Percentiles rank a stretch among this genome's conserved stretches.
phyloP scores from a whole-genome alignment of 2,888 invertebrate species.

The Phrixothrix hirtus region DNA sequence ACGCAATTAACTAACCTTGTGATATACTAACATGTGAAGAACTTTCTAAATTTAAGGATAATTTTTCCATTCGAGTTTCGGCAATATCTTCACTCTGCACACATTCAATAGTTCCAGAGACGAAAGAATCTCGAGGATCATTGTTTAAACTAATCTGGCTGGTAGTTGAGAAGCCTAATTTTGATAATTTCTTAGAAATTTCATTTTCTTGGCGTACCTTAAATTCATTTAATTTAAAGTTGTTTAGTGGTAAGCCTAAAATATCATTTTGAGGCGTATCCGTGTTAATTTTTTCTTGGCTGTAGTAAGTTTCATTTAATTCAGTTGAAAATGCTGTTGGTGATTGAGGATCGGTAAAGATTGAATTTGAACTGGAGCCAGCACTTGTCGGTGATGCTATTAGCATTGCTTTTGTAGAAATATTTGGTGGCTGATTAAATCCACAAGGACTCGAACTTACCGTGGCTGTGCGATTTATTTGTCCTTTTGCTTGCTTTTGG shows the following conservation, averaged over 20 bases:
- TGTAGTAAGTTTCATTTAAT: slow-evolving; percentile 66
- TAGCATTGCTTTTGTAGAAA: slow-evolving; percentile 46
- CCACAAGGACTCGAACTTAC: neutral
- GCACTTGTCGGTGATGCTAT: too few species aligned
- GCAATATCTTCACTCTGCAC: neutral
- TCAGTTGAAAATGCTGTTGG: slow-evolving; percentile 64
- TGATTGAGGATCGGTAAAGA: slow-evolving; percentile 71
- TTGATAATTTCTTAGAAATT: slow-evolving; percentile 48
- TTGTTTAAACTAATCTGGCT: slow-evolving; percentile 54
- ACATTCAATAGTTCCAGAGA: slow-evolving; percentile 24
- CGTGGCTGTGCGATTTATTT: slow-evolving; percentile 33
- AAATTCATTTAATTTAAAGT: slow-evolving; percentile 54
- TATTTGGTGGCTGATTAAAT: neutral
- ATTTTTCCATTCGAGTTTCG: slow-evolving; percentile 13
- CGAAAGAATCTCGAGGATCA: slow-evolving; percentile 44
- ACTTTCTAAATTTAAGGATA: too few species aligned
- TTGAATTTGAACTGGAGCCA: slow-evolving; percentile 71
- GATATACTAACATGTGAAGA: too few species aligned
- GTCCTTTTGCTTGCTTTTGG: slow-evolving; percentile 6
- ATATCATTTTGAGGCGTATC: slow-evolving; percentile 34
- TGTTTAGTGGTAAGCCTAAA: slow-evolving; percentile 46
- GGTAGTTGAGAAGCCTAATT: slow-evolving; percentile 53
- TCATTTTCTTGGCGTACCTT: slow-evolving; percentile 46
- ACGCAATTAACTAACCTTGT: too few species aligned
- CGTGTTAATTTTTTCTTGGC: slow-evolving; percentile 61